phyloP scores from a whole-genome alignment of 2,888 invertebrate species.

The Polyploca ridens region DNA sequence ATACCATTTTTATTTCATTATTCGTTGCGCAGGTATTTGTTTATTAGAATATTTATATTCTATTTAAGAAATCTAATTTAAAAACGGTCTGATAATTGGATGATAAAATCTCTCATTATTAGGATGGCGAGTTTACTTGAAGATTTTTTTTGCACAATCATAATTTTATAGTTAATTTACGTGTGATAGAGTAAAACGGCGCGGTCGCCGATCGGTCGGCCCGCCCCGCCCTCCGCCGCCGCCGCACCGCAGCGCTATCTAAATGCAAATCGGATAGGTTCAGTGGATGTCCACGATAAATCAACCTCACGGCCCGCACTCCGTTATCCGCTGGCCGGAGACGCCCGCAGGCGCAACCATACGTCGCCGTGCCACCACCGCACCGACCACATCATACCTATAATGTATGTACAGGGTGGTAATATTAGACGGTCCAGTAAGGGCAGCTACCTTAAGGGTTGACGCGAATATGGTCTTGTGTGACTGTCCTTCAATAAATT shows the following conservation, averaged over 20 bases:
- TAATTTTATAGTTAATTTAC: conserved; percentile 78
- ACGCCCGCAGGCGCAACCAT: conserved; percentile 47
- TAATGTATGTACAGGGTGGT: too few relatives aligned
- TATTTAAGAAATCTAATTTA: conserved; percentile 28
- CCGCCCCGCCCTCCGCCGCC: conserved; percentile 40
- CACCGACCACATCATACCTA: conserved; percentile 1
- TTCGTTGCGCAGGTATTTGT: not conserved
- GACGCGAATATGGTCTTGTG: too few relatives aligned
- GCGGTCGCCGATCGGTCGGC: conserved; percentile 39
- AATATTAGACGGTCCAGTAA: too few relatives aligned
- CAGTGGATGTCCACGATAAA: conserved; percentile 80
- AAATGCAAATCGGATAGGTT: conserved; percentile 84
- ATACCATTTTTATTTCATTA: not conserved
- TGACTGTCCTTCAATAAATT: too few relatives aligned
- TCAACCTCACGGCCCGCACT: conserved; percentile 65
- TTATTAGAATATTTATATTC: not conserved
- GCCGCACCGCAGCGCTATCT: conserved; percentile 68
- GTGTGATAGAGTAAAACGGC: conserved; percentile 69
- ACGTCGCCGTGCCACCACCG: conserved; percentile 21
- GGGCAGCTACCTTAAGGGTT: too few relatives aligned
- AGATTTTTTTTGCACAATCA: conserved; percentile 57
- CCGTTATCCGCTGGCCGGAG: conserved; percentile 63
- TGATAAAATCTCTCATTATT: conserved; percentile 67
- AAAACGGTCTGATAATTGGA: conserved; percentile 50
- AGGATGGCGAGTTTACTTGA: conserved; percentile 45